A percentile compares a stretch with the other conserved stretches of the same genome.
phyloP scores from a whole-genome alignment of 2,797 vertebrate genomes.

The Tapera naevia region DNA sequence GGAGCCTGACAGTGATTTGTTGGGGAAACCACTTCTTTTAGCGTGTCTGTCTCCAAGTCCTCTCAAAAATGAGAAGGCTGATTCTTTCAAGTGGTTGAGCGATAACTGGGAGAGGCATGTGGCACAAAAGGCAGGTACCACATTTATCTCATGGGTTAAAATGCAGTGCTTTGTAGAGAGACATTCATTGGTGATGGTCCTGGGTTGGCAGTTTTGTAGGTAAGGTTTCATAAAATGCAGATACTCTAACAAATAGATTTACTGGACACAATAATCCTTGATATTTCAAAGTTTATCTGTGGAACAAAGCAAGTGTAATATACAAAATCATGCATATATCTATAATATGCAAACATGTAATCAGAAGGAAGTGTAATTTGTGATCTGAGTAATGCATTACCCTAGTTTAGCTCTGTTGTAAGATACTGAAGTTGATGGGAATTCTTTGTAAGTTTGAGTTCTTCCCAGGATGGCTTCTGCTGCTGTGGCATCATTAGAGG shows the following conservation, averaged over 20 bases:
- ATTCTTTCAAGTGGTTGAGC: background rate
- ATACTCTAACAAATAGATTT: background rate
- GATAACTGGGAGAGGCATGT: background rate
- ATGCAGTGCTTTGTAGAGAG: background rate
- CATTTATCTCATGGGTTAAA: rapidly evolving
- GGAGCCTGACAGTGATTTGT: background rate
- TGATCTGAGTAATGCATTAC: background rate
- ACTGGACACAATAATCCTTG: background rate
- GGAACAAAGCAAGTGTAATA: background rate
- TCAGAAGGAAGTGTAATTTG: background rate
- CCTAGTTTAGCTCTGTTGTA: background rate
- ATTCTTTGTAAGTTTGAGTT: background rate
- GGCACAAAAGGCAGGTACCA: background rate
- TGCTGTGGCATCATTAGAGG: background rate
- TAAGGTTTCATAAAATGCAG: background rate
- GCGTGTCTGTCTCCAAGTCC: rapidly evolving
- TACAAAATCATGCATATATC: background rate
- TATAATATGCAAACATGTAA: background rate
- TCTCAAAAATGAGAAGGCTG: background rate
- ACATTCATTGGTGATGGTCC: rapidly evolving
- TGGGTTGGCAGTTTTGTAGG: background rate
- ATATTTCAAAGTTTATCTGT: background rate
- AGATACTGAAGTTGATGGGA: background rate
- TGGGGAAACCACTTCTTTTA: background rate
- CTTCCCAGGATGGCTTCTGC: background rate